Percentiles rank a stretch among this genome's conserved stretches.
Evolutionary conservation across 2,113 vertebrate species (phyloP).

Genomic region (Cathartes aura): DNA sequence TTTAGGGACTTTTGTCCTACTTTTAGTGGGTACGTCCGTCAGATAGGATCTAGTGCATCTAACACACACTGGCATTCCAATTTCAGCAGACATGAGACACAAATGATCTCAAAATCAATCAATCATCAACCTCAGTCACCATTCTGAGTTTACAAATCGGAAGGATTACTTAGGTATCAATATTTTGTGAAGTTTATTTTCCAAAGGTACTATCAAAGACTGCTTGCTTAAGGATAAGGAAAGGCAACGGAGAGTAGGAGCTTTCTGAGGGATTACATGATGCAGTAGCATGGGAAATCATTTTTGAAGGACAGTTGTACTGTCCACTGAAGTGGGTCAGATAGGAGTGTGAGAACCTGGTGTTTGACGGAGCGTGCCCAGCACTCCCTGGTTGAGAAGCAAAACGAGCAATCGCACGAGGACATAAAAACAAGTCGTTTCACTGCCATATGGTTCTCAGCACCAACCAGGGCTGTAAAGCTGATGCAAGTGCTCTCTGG

Average conservation of each 20-base stretch:
- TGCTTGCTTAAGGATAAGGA: neutral
- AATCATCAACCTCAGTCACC: neutral
- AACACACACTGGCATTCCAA: neutral
- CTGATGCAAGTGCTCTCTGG: neutral
- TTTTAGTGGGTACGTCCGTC: neutral
- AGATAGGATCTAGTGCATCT: neutral
- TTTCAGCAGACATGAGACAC: neutral
- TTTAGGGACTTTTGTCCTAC: neutral
- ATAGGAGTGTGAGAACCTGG: neutral
- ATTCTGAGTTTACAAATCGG: neutral
- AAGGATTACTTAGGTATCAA: neutral
- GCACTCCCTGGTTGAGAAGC: neutral
- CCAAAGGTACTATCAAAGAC: neutral
- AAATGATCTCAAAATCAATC: neutral
- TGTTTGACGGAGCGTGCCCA: accelerated
- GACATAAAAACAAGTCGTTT: neutral
- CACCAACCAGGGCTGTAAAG: neutral
- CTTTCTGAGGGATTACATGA: neutral
- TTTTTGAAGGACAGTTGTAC: neutral
- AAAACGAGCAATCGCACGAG: accelerated
- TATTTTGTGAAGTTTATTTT: neutral
- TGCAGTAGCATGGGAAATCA: neutral
- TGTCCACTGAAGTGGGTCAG: neutral
- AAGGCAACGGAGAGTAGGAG: neutral
- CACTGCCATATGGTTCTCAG: neutral